These are phyloP conservation scores for Reticulitermes speratus DNA, from an alignment of 1,140 invertebrate genomes.

Conservation along the genomic window DNA sequence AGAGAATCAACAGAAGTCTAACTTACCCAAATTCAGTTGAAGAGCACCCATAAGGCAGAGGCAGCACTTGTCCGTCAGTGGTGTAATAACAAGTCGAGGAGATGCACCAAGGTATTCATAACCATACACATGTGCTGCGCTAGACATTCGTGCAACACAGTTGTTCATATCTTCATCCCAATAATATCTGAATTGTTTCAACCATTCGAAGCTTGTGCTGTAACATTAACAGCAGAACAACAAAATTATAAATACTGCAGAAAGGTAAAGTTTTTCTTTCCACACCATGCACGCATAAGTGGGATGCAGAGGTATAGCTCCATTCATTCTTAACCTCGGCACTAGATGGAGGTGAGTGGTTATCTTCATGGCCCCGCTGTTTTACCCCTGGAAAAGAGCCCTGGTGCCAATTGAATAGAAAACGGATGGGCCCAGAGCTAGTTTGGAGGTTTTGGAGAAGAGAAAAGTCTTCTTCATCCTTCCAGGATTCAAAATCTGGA, in stretches of 20 bases:
- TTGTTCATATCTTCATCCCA: constrained; percentile 77
- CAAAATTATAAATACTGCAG: constrained; percentile 20
- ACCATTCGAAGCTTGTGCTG: constrained; percentile 80
- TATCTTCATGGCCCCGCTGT: too few relatives aligned
- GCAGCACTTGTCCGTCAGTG: constrained; percentile 81
- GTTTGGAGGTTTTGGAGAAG: too few relatives aligned
- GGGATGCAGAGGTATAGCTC: too few relatives aligned
- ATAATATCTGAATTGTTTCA: constrained; percentile 88
- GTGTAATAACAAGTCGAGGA: constrained; percentile 76
- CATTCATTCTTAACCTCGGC: too few relatives aligned
- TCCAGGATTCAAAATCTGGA: too few relatives aligned
- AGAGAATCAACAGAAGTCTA: too few relatives aligned
- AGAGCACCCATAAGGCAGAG: constrained; percentile 84
- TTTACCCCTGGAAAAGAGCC: too few relatives aligned
- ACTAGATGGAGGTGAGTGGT: too few relatives aligned
- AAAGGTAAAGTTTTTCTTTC: constrained; percentile 3
- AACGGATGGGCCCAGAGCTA: too few relatives aligned
- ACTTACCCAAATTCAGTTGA: constrained; percentile 71
- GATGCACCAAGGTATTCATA: constrained; percentile 91
- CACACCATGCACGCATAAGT: not conserved
- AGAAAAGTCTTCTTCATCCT: too few relatives aligned
- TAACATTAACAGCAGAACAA: constrained; percentile 20
- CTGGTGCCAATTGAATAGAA: too few relatives aligned
- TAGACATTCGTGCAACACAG: constrained; percentile 75
- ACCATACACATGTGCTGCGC: constrained; percentile 77